These are phyloP conservation scores for Popillia japonica DNA, from an alignment of 1,140 invertebrate genomes.

Conservation along the genomic window DNA sequence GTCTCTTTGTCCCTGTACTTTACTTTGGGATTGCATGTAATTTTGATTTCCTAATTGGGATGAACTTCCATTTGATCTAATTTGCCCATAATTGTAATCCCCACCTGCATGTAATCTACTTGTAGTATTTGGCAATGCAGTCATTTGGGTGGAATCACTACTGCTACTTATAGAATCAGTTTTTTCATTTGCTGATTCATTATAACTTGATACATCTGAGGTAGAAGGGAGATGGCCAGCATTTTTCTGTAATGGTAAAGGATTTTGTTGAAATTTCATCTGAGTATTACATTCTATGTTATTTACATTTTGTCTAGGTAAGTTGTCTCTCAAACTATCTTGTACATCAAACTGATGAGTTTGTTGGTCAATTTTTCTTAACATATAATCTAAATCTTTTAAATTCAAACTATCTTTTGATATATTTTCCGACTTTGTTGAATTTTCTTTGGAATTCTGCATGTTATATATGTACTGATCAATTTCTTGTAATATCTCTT, in stretches of 20 bases:
- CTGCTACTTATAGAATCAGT: constrained; percentile 46
- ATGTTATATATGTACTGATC: constrained; percentile 29
- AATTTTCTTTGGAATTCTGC: constrained; percentile 21
- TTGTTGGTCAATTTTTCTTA: constrained; percentile 19
- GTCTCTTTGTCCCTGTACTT: not conserved
- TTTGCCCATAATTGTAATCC: not conserved
- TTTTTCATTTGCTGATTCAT: constrained; percentile 41
- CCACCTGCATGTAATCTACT: constrained; percentile 46
- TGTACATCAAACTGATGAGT: constrained; percentile 5
- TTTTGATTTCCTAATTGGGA: not conserved
- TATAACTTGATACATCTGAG: constrained; percentile 6
- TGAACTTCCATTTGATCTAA: not conserved
- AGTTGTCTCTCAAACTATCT: not conserved
- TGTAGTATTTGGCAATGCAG: constrained; percentile 43
- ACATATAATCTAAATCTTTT: constrained; percentile 30
- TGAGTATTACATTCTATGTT: not conserved
- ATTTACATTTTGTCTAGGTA: constrained; percentile 1
- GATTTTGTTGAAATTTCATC: not conserved
- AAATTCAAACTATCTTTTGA: constrained; percentile 35
- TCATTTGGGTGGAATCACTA: constrained; percentile 53
- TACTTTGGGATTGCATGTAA: not conserved
- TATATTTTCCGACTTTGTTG: not conserved
- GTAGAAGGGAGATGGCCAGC: not conserved
- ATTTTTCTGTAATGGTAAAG: not conserved
- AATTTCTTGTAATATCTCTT: constrained; percentile 24